Conservation (phyloP, 2,113 vertebrate genomes). For the Eubucco bourcierii region DNA sequence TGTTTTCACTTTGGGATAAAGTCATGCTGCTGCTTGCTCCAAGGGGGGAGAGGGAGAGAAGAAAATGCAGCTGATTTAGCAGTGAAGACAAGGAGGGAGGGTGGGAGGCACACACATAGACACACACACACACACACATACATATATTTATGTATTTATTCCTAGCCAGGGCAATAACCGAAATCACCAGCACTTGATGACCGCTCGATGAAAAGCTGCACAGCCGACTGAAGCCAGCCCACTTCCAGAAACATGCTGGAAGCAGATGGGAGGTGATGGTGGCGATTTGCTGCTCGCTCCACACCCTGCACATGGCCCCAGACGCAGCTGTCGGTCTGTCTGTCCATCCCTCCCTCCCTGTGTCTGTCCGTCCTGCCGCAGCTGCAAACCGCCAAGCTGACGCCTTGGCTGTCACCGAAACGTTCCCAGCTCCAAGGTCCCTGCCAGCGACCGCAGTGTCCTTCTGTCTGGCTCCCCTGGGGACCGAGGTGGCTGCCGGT, state of each 20-base stretch:
- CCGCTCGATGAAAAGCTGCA: neutral
- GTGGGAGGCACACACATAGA: neutral
- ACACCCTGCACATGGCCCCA: neutral
- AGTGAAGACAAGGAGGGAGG: neutral
- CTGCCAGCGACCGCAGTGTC: neutral
- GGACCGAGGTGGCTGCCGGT: neutral
- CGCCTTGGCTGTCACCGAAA: neutral
- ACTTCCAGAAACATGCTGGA: neutral
- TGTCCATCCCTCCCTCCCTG: neutral
- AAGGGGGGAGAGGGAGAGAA: neutral
- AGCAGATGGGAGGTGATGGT: neutral
- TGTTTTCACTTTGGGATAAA: neutral
- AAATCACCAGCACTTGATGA: neutral
- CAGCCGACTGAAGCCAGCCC: neutral
- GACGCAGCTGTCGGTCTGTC: neutral
- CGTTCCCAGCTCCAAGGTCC: neutral
- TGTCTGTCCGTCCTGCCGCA: accelerated
- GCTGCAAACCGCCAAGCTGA: neutral
- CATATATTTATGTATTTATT: neutral
- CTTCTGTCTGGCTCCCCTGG: neutral
- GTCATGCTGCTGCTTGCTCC: neutral
- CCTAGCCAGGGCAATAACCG: neutral
- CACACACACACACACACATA: neutral
- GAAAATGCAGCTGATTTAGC: neutral
- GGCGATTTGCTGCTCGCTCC: neutral